Base-by-base conservation (phyloP, 2,113 vertebrate genomes). In the Neolamprologus ventralis region DNA sequence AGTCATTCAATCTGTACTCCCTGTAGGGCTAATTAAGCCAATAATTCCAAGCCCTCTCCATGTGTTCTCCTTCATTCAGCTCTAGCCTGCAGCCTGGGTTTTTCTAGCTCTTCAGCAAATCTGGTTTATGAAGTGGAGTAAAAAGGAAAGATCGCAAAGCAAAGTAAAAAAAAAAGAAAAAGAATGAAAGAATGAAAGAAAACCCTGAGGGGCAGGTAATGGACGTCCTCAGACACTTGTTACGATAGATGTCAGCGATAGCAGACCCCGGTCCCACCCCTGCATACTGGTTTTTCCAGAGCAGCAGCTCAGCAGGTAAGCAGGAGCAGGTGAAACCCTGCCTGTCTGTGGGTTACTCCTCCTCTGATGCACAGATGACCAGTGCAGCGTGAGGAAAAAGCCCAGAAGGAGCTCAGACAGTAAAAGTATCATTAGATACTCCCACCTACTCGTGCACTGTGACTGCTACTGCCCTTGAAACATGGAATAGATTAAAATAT, bases 21-120 rank as follows among this genome's bases (percentile, higher is more conserved):
- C 92, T 85, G 90, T 84, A 82, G 92, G 82, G 86, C 86, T 94
- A 94, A 94, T 95, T 94, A 95, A 58, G 85, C 60, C 92, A 90
- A 92, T 95, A 91, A 94, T 81, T 65, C 49, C 65, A 80, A 92
- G 82, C 57, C 47, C 53, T 81, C 37, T 68, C 83, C 9, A 54
- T 84, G 81, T 82, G 73, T 80, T 89, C 28, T 68, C 55, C 58
- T 79, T 73, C 37, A 79, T 81, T 75, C 83, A 80, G 33, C 58
- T 81, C 40, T 53, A 81, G 80, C 80, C 87, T 86, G 87, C 42
- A 82, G 45, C 88, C 49, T 83, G 78, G 42, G 5, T 19, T 84
- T 68, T 80, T 55, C 6, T 5, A 42, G 5, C 85, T 88, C 45
- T 26, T 81, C 79, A 7, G 81, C 84, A 55, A 80, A 42, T 82